These are phyloP conservation scores for Bubo bubo DNA, from an alignment of 2,113 vertebrate genomes.

Conservation along the genomic window DNA sequence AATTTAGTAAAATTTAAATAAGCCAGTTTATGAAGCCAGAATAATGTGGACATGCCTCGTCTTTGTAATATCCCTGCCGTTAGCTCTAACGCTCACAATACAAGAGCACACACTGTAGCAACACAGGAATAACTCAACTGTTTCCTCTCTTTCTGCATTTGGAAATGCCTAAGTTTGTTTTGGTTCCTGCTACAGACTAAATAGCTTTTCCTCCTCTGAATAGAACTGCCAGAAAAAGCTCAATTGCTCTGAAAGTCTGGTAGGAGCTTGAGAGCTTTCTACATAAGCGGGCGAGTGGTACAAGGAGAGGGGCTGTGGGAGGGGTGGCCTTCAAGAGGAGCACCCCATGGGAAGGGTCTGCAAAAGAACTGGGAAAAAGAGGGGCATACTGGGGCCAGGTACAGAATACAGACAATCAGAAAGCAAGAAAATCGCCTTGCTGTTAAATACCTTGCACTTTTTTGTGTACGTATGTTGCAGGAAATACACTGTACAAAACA, in stretches of 20 bases:
- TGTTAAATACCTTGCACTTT: neutral
- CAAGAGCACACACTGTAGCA: neutral
- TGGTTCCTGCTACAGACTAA: neutral
- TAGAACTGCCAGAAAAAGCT: neutral
- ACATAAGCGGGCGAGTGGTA: rapidly evolving
- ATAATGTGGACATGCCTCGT: neutral
- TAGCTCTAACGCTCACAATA: neutral
- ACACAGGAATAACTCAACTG: neutral
- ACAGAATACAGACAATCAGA: neutral
- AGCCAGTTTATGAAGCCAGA: neutral
- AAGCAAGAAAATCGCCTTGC: neutral
- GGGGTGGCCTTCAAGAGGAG: neutral
- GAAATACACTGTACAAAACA: neutral
- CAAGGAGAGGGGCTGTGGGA: neutral
- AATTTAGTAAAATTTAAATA: neutral
- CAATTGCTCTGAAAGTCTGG: neutral
- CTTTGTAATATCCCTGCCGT: neutral
- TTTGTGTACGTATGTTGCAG: neutral
- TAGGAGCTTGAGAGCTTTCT: neutral
- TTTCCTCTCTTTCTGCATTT: neutral
- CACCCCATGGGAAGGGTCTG: neutral
- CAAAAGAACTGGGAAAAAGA: neutral
- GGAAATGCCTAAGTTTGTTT: neutral
- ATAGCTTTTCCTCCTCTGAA: neutral
- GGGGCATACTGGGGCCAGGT: neutral